phyloP scores from a whole-genome alignment of 2,888 invertebrate species.

The Adelognathus sp. region DNA sequence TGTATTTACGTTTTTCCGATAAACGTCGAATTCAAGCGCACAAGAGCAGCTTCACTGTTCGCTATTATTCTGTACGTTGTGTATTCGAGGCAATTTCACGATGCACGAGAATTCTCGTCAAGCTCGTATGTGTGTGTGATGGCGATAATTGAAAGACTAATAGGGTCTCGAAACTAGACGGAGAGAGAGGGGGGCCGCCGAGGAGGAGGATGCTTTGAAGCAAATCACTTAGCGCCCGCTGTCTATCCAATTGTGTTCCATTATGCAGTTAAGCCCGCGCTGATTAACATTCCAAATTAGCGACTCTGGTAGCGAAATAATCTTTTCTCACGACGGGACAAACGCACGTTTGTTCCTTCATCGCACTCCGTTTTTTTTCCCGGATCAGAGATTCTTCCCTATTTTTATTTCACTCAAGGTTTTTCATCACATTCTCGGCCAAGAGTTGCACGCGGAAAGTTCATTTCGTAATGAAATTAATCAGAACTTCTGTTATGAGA shows the following conservation, averaged over 20 bases:
- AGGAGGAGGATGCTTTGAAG: slow-evolving; percentile 42
- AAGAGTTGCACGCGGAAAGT: too few species aligned
- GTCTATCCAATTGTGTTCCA: slow-evolving; percentile 54
- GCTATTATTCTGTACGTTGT: neutral
- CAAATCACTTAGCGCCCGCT: slow-evolving; percentile 52
- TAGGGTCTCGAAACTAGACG: slow-evolving; percentile 37
- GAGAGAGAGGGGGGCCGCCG: too few species aligned
- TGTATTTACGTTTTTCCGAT: too few species aligned
- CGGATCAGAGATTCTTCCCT: slow-evolving; percentile 3
- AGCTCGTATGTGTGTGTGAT: slow-evolving; percentile 1
- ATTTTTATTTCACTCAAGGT: neutral
- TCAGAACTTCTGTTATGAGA: too few species aligned
- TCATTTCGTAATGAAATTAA: too few species aligned
- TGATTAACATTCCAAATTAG: slow-evolving; percentile 57
- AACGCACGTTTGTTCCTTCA: neutral
- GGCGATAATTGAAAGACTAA: slow-evolving; percentile 49
- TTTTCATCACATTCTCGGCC: neutral
- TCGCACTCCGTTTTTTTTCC: slow-evolving; percentile 29
- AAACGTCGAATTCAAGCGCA: too few species aligned
- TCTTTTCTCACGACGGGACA: slow-evolving; percentile 34
- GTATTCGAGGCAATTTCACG: slow-evolving; percentile 33
- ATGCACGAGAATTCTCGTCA: neutral
- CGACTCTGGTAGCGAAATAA: slow-evolving; percentile 35
- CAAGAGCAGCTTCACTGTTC: too few species aligned
- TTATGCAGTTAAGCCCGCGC: slow-evolving; percentile 56